Evolutionary conservation across 2,113 vertebrate genomes (phyloP).

Genomic region (Aptenodytes patagonicus): DNA sequence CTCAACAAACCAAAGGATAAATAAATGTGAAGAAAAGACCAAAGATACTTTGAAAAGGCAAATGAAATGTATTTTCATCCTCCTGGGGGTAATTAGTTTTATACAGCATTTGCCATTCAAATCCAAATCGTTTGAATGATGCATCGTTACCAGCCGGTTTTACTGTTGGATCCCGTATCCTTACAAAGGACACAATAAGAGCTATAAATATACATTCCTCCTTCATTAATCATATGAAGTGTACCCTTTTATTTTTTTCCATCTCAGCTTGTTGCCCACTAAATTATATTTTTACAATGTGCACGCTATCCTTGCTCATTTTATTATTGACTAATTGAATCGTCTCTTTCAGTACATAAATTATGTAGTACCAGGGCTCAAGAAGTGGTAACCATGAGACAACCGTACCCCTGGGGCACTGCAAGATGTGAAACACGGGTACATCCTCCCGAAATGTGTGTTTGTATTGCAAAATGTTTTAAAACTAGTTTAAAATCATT

Average conservation of each 20-base stretch:
- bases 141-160: neutral
- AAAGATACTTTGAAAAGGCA: neutral
- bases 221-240: neutral
- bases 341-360: neutral
- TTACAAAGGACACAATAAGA: neutral
- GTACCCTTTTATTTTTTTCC: neutral
- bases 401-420: neutral
- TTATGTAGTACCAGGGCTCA: neutral
- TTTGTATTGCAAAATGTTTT: neutral
- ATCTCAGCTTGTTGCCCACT: neutral
- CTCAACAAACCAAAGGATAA: neutral
- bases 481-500: neutral
- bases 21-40: neutral
- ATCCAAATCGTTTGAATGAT: neutral
- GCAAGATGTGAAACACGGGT: fast-evolving
- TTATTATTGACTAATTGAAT: constrained; percentile 35
- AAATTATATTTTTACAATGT: neutral
- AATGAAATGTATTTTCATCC: neutral
- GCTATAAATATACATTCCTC: neutral
- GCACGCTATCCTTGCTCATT: neutral
- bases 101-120: constrained; percentile 19
- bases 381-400: neutral
- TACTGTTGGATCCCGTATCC: neutral
- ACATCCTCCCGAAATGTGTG: neutral
- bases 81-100: neutral